phyloP scores from a whole-genome alignment of 2,888 invertebrate genomes.

The Hirudinaria manillensis region DNA sequence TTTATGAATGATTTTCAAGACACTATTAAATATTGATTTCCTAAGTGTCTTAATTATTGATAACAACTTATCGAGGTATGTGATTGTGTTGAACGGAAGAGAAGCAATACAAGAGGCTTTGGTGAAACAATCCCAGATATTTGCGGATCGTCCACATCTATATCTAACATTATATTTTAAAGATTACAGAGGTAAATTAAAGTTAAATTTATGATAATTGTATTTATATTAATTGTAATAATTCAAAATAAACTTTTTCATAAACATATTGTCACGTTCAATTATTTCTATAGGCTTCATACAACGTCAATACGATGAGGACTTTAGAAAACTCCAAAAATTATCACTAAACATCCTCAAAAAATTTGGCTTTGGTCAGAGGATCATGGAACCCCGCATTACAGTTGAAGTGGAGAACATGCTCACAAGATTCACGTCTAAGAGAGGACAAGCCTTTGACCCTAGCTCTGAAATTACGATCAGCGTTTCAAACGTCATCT shows the following conservation, averaged over 20 bases:
- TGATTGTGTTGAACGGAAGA: not conserved
- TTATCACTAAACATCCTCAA: conserved; percentile 22
- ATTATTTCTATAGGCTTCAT: conserved; percentile 20
- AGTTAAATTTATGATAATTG: no score
- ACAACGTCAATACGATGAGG: conserved; percentile 15
- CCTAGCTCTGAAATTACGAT: not conserved
- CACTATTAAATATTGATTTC: no score
- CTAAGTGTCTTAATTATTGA: not conserved
- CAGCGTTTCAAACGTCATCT: conserved; percentile 23
- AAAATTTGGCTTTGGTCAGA: conserved; percentile 31
- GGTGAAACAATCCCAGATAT: not conserved
- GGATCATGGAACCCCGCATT: conserved; percentile 27
- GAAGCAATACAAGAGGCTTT: not conserved
- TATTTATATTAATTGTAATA: no score
- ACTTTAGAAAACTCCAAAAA: conserved; percentile 25
- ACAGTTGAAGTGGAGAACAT: conserved; percentile 23
- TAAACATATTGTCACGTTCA: no score
- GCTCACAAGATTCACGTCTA: not conserved
- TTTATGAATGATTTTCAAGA: no score
- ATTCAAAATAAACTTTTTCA: no score
- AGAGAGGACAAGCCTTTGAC: conserved; percentile 21
- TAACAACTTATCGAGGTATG: not conserved
- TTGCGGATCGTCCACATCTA: not conserved
- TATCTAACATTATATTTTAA: not conserved
- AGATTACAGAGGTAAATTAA: no score